Percentiles rank a stretch among this genome's conserved stretches.
Conservation (phyloP, 2,797 vertebrate species). For the Pampus argenteus region DNA sequence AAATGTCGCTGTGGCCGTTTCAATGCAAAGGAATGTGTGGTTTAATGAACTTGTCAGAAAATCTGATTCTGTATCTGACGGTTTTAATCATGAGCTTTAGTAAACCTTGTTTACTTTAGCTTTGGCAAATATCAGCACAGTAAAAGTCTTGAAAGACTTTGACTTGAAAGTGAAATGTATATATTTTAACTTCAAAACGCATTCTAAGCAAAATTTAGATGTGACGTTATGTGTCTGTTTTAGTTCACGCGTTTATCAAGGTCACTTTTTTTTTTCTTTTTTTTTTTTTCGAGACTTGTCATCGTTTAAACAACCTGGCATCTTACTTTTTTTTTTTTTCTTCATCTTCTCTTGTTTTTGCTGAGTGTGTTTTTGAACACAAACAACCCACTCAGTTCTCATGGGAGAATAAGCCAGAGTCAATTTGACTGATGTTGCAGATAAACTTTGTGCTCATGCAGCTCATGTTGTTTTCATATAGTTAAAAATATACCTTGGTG, state of each 20-base stretch:
- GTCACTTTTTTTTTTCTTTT: slow-evolving; percentile 12
- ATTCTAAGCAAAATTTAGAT: neutral
- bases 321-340: neutral
- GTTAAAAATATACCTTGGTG: slow-evolving; percentile 52
- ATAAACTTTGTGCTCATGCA: slow-evolving; percentile 48
- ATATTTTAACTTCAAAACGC: neutral
- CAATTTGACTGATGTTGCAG: slow-evolving; percentile 63
- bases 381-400: slow-evolving; percentile 53
- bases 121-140: neutral
- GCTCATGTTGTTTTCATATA: slow-evolving; percentile 47
- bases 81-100: slow-evolving; percentile 42
- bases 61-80: slow-evolving; percentile 5
- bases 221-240: slow-evolving; percentile 3
- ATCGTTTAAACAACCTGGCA: slow-evolving; percentile 14
- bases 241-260: slow-evolving; percentile 15
- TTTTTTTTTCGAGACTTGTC: slow-evolving; percentile 11
- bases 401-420: slow-evolving; percentile 60
- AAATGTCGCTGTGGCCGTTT: slow-evolving; percentile 25
- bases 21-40: slow-evolving; percentile 23
- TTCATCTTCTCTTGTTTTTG: slow-evolving; percentile 28
- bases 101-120: slow-evolving; percentile 10
- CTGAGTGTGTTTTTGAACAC: slow-evolving; percentile 33
- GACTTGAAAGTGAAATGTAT: slow-evolving; percentile 3
- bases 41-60: slow-evolving; percentile 24
- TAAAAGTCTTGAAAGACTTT: too few relatives aligned